Evolutionary conservation across 2,113 vertebrate species (phyloP), one percentile per base, ranked within the genome.

Genomic region (Athene noctua): DNA sequence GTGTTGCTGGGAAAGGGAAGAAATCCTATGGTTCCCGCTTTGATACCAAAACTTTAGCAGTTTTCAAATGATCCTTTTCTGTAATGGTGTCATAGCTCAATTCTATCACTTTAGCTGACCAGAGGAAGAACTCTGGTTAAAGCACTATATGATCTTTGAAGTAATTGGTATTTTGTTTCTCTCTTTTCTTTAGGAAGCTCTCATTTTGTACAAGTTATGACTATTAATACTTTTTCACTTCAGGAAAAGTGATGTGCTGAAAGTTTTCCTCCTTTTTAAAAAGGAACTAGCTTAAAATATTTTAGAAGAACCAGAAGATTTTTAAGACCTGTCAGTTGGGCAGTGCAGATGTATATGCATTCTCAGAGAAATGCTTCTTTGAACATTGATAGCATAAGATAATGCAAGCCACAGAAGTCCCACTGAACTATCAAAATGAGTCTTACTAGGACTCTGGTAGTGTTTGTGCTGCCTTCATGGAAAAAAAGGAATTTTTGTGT

Each of bases 271-370:
- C 8, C 27, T 18, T 15, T 34, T n/a, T 49, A 65, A 19, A 65
- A 57, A 23, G 38, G 18, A 85, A 84, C 29, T 25, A 7, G 5
- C 57, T 87, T 74, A 65, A 88, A 89, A 34, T 72, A 55, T 58
- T 94, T 75, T 46, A 40, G 40, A 74, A 80, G 4, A 26, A 57
- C 3, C 38, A 66, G 19, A 15, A 70, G 46, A 22, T 93, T 91
- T 92, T 87, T 34, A 29, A 80, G 65, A 32, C 13, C 25, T 57
- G 40, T 81, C 19, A 49, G 21, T 52, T 36, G 68, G 57, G 10
- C 47, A 61, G 22, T 29, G 30, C 23, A 74, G 36, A 32, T 67
- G 19, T 1, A 5, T 34, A 36, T 27, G 9, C 0, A 0, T 61
- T 92, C 34, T 21, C 32, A 40, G 38, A 44, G 47, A 92, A 88